Base-by-base conservation (phyloP, 2,113 vertebrate genomes). In the Oncorhynchus keta region DNA sequence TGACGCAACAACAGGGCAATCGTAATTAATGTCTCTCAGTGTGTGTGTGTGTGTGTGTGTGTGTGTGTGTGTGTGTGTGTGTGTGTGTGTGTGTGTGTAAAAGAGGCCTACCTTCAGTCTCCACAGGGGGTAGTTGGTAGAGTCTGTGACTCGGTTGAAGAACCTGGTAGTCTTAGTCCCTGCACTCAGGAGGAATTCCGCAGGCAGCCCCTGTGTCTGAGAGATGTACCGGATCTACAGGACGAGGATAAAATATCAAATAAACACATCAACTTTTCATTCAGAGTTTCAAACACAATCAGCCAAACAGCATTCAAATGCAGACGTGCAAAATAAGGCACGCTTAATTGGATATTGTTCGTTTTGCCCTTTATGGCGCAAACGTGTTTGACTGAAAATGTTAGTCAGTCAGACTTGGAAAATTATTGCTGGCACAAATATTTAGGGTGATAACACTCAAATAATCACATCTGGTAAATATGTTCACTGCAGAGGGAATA, bases 31-130 rank as follows among this genome's bases (percentile, higher is more conserved):
- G 39, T 45, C 11, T 45, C 9, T 45, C 39, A 45, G 12, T 64
- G 61, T 64, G 61, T 64, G 20, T 32, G 69, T 64, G 68, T 64
- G 12, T 32, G 69, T 64, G 57, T 71, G 48, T 71, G 75, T 28
- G 57, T 64, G 75, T 35, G 65, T 35, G 28, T 65, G 69, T 48
- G 24, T 67, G 62, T 74, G 68, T 80, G 76, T 75, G 70, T 66
- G 76, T 68, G 45, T 30, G 70, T 18, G 20, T 68, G 26, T 16
- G 5, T 49, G 30, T 68, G 64, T 64, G 67, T n/a, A n/a, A n/a
- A n/a, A n/a, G n/a, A n/a, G n/a, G n/a, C n/a, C n/a, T n/a, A 99
- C 97, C 97, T 99, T 99, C 51, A 99, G 93, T 88, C 97, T 97
- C 98, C 98, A 99, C 79, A 99, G 93, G 71, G 98, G 98, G 85